These are phyloP conservation scores for Teinopalpus imperialis DNA, from an alignment of 2,888 invertebrate genomes.

Conservation along the genomic window DNA sequence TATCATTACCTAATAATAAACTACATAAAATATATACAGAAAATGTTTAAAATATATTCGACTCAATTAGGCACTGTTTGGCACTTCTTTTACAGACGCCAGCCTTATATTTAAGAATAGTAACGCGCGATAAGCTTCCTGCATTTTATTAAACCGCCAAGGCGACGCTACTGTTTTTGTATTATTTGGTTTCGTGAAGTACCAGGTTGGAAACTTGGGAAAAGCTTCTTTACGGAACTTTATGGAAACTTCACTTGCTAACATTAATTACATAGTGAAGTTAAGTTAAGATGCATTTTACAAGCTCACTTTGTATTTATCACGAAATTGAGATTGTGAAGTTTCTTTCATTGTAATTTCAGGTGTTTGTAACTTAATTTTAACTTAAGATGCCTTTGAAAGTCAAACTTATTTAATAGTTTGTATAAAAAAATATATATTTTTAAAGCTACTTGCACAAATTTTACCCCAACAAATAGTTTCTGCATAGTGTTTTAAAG, in stretches of 20 bases:
- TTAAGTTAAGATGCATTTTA: constrained; percentile 34
- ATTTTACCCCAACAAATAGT: no score
- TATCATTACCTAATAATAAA: no score
- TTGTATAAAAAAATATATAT: neutral
- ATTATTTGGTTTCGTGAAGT: constrained; percentile 18
- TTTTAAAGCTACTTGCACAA: no score
- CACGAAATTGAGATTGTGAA: constrained; percentile 16
- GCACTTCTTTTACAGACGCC: neutral
- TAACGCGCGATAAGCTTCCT: constrained; percentile 1
- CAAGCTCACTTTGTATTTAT: constrained; percentile 35
- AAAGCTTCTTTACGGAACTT: constrained; percentile 22
- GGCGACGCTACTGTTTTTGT: constrained; percentile 11
- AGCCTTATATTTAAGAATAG: neutral
- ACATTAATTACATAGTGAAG: constrained; percentile 42
- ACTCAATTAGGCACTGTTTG: no score
- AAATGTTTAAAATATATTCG: no score
- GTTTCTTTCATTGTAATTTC: constrained; percentile 14
- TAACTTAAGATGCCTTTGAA: neutral
- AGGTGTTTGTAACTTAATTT: constrained; percentile 25
- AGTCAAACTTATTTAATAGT: neutral
- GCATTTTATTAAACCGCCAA: constrained; percentile 18
- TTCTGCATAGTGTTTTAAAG: no score
- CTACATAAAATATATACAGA: no score
- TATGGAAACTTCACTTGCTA: constrained; percentile 31
- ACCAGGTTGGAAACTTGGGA: constrained; percentile 18